Percentiles rank a stretch among this genome's conserved stretches.
Conservation (phyloP, 2,797 vertebrate genomes). For the Pseudomugil tenellus region DNA sequence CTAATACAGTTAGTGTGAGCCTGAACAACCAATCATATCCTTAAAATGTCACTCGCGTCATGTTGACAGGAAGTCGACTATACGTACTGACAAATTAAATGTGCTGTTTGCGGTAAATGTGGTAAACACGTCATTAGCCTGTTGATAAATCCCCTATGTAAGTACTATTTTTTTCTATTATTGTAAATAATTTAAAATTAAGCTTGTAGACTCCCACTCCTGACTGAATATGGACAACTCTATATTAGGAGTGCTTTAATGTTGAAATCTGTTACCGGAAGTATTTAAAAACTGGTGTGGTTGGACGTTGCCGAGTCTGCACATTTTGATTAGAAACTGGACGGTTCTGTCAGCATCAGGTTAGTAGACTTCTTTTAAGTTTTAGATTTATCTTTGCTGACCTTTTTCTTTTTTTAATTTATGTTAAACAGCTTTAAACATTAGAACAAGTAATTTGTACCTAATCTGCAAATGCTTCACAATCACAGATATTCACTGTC, state of each 20-base stretch:
- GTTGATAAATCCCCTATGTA: accelerated
- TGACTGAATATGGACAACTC: accelerated
- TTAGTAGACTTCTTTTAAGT: neutral
- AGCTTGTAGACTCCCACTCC: no score
- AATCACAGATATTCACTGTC: neutral
- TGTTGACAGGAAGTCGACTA: neutral
- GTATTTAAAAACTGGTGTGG: neutral
- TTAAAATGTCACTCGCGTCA: neutral
- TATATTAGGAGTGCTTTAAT: neutral
- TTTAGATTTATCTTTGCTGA: neutral
- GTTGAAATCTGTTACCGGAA: conserved; percentile 20
- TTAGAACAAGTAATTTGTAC: neutral
- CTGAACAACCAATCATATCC: conserved; percentile 10
- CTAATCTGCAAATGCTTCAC: neutral
- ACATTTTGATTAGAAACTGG: neutral
- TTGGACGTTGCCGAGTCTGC: neutral
- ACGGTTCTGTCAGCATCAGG: conserved; percentile 2
- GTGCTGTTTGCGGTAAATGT: accelerated
- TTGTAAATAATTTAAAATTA: no score
- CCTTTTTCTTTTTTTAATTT: neutral
- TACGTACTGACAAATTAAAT: conserved; percentile 12
- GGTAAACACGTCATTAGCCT: accelerated
- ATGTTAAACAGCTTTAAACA: neutral
- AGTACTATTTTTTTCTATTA: no score
- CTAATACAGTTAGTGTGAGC: no score